A percentile compares a stretch with the other conserved stretches of the same genome.
These are phyloP conservation scores for Falco punctatus DNA, from an alignment of 2,113 vertebrate species.

Conservation along the genomic window DNA sequence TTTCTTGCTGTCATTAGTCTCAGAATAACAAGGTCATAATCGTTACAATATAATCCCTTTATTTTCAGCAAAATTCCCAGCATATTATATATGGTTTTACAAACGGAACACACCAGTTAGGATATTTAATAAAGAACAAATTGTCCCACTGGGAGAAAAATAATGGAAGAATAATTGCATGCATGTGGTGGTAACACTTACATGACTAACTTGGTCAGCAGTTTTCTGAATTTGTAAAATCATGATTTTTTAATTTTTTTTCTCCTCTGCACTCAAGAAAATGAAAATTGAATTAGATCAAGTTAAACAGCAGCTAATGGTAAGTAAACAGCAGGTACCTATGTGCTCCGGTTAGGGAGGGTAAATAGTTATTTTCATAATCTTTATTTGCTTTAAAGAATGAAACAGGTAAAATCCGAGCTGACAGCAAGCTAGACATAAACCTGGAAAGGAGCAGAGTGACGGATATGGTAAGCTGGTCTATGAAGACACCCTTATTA, in stretches of 20 bases:
- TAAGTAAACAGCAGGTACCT: conserved; percentile 72
- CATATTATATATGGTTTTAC: neutral
- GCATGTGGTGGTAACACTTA: neutral
- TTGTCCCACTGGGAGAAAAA: neutral
- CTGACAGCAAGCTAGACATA: conserved; percentile 92
- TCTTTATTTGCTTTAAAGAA: conserved; percentile 78
- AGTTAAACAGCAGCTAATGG: conserved; percentile 85
- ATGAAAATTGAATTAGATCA: conserved; percentile 95
- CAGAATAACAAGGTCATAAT: neutral
- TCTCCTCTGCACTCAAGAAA: conserved; percentile 80
- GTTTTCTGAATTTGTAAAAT: neutral
- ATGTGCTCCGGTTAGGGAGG: neutral
- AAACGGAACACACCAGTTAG: neutral
- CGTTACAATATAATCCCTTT: neutral
- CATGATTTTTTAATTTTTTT: neutral
- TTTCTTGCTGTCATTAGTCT: neutral
- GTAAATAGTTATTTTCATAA: neutral
- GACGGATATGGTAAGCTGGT: conserved; percentile 84
- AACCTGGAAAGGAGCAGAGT: conserved; percentile 93
- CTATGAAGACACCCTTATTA: neutral
- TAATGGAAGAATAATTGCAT: neutral
- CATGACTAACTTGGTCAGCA: neutral
- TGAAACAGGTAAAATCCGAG: conserved; percentile 86
- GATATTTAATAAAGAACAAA: neutral
- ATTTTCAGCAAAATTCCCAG: neutral